These are phyloP conservation scores for Tortrix viridana DNA, from an alignment of 2,888 invertebrate genomes.

Conservation along the genomic window DNA sequence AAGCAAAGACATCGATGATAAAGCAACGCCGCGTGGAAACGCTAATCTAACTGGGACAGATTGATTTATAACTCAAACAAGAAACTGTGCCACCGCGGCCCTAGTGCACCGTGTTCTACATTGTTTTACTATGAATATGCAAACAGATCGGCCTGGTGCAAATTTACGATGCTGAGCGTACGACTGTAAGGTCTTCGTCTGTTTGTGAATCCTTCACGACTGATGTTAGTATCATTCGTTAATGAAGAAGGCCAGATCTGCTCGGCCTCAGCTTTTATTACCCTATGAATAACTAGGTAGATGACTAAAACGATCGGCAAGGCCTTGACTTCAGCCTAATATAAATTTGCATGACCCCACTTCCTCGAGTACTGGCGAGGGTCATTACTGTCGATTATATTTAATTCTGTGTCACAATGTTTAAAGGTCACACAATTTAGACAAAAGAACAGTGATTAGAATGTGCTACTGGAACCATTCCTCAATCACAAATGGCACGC, in stretches of 20 bases:
- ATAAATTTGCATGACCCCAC: constrained; percentile 77
- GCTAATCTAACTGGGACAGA: constrained; percentile 77
- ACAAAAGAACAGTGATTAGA: constrained; percentile 23
- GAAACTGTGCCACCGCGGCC: constrained; percentile 80
- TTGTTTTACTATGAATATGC: constrained; percentile 76
- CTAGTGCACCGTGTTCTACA: constrained; percentile 70
- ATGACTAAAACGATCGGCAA: constrained; percentile 76
- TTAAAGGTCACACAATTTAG: constrained; percentile 49
- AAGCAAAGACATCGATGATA: constrained; percentile 69
- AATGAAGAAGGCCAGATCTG: constrained; percentile 60
- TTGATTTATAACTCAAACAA: constrained; percentile 78
- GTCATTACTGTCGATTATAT: constrained; percentile 70
- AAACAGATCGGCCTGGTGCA: constrained; percentile 55
- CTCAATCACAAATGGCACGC: not conserved
- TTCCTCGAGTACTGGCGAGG: constrained; percentile 73
- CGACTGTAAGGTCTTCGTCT: constrained; percentile 3
- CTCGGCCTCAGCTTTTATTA: constrained; percentile 74
- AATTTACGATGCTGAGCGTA: constrained; percentile 38
- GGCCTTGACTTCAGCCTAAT: constrained; percentile 80
- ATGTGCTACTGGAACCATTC: constrained; percentile 13
- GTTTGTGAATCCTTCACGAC: constrained; percentile 35
- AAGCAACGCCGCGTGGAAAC: constrained; percentile 64
- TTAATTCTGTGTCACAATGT: constrained; percentile 58
- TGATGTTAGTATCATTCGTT: constrained; percentile 45
- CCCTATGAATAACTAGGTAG: constrained; percentile 70